Percentiles rank a stretch among this genome's conserved stretches.
phyloP scores from a whole-genome alignment of 2,113 vertebrate genomes.

The Patagioenas fasciata region DNA sequence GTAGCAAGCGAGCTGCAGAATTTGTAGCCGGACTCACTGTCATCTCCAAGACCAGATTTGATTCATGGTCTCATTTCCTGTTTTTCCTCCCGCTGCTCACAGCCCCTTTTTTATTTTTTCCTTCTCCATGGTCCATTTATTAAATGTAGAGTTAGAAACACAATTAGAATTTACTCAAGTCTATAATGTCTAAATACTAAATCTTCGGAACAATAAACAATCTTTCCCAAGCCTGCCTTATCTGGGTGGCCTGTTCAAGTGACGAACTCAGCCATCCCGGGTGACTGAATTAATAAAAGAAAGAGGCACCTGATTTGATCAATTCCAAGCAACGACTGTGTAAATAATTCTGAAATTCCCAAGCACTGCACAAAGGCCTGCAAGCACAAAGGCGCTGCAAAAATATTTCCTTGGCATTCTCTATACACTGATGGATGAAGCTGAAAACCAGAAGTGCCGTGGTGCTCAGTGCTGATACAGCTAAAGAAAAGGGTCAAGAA shows the following conservation, averaged over 20 bases:
- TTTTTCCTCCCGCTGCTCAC: slow-evolving; percentile 35
- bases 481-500: neutral
- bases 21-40: slow-evolving; percentile 27
- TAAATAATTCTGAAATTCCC: neutral
- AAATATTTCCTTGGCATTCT: neutral
- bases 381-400: neutral
- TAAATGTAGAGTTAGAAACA: slow-evolving; percentile 46
- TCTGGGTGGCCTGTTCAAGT: neutral
- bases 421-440: neutral
- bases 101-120: neutral
- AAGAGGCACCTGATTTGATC: neutral
- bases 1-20: neutral
- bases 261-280: neutral
- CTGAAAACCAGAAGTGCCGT: neutral
- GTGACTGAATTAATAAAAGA: neutral
- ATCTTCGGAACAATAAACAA: slow-evolving; percentile 23
- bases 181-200: slow-evolving; percentile 21
- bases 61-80: slow-evolving; percentile 69
- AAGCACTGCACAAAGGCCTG: neutral
- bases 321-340: neutral
- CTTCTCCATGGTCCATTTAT: slow-evolving; percentile 39
- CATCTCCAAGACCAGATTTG: slow-evolving; percentile 46
- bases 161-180: slow-evolving; percentile 57
- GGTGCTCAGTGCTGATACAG: neutral
- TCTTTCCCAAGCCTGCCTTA: neutral